Evolutionary conservation across 2,888 invertebrate genomes (phyloP).

Genomic region (Sinohyriopsis cumingii): DNA sequence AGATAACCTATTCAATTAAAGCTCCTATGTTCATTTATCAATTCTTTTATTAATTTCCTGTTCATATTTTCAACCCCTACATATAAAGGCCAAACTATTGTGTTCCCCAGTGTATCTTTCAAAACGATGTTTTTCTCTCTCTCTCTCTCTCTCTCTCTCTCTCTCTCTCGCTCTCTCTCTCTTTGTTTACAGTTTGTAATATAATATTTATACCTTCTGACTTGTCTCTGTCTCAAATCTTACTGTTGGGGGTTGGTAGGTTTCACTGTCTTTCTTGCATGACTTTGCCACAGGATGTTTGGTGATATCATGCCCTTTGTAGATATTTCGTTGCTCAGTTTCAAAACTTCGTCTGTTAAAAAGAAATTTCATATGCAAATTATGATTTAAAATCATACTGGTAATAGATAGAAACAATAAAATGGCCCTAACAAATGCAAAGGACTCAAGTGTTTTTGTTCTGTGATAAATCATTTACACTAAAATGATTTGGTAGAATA

Average conservation of each 20-base stretch:
- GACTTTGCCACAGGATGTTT: conserved; percentile 59
- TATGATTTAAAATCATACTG: too few relatives aligned
- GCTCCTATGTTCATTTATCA: too few relatives aligned
- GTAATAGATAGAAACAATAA: too few relatives aligned
- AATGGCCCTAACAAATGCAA: not conserved
- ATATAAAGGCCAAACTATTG: too few relatives aligned
- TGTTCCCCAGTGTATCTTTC: too few relatives aligned
- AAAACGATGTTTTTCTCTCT: too few relatives aligned
- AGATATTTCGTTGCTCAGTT: conserved; percentile 65
- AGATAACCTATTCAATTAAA: too few relatives aligned
- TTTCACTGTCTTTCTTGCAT: conserved; percentile 51
- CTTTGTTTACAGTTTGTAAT: not conserved
- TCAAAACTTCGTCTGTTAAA: conserved; percentile 56
- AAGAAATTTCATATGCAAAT: not conserved
- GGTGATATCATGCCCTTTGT: conserved; percentile 61
- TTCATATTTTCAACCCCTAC: too few relatives aligned
- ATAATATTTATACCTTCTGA: conserved; percentile 53
- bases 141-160: not conserved
- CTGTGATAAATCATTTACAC: too few relatives aligned
- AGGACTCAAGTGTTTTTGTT: not conserved
- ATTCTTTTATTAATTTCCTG: too few relatives aligned
- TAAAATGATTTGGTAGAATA: too few relatives aligned
- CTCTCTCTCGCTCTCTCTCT: too few relatives aligned
- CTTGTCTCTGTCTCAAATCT: conserved; percentile 60
- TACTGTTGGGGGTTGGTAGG: conserved; percentile 50